phyloP scores from a whole-genome alignment of 2,113 vertebrate genomes.

The Lates calcarifer region DNA sequence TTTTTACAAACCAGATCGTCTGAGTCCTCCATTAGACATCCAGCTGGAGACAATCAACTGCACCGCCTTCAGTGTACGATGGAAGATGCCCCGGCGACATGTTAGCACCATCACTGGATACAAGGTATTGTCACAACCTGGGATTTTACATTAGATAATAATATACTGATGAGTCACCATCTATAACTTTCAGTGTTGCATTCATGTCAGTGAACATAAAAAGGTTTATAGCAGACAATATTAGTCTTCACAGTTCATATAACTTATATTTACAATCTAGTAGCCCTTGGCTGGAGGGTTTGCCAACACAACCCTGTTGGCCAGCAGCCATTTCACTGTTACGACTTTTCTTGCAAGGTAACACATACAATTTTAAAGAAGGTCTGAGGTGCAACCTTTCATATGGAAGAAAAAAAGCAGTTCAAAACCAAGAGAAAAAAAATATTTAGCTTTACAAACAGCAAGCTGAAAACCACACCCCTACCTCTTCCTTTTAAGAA shows the following conservation, averaged over 20 bases:
- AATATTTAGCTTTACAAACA: conserved; percentile 1
- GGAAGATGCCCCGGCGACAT: conserved; percentile 91
- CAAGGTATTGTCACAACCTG: conserved; percentile 81
- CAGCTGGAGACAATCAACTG: conserved; percentile 92
- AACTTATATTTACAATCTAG: neutral
- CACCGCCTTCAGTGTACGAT: conserved; percentile 90
- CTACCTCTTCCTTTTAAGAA: conserved; percentile 3
- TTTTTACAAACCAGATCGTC: conserved; percentile 84
- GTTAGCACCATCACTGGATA: conserved; percentile 88
- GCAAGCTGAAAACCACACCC: neutral
- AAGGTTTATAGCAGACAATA: too few relatives aligned
- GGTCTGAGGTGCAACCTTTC: neutral
- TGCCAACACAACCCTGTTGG: neutral
- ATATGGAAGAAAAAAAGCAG: neutral
- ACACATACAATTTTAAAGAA: neutral
- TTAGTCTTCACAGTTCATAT: too few relatives aligned
- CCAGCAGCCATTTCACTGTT: neutral
- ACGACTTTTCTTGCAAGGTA: neutral
- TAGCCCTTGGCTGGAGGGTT: neutral
- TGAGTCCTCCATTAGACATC: conserved; percentile 91
- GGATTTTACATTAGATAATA: neutral
- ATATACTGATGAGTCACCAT: neutral
- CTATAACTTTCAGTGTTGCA: too few relatives aligned
- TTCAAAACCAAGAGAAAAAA: conserved; percentile 12
- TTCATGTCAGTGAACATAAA: too few relatives aligned